Evolutionary conservation across 2,797 vertebrate genomes (phyloP).

Genomic region (Glossophaga mutica): DNA sequence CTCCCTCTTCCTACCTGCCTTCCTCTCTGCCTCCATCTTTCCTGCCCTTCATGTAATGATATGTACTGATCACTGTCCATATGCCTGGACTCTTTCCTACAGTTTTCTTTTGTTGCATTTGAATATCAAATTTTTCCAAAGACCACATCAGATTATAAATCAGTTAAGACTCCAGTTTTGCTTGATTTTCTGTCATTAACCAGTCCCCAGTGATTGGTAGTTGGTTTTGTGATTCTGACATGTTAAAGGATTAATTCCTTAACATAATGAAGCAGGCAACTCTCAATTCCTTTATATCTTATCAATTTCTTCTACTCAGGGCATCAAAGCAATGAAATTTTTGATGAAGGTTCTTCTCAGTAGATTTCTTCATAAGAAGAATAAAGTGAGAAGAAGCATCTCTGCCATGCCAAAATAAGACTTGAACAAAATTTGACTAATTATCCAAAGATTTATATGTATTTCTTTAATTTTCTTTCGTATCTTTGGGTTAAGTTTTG

Average conservation of each 20-base stretch:
- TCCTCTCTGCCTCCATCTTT: background rate
- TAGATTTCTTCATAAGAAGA: background rate
- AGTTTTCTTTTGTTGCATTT: slow-evolving; percentile 7
- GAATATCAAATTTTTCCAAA: background rate
- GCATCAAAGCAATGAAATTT: background rate
- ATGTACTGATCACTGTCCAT: background rate
- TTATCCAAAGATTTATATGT: background rate
- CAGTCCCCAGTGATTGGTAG: background rate
- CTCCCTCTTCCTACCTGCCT: background rate
- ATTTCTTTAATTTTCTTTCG: background rate
- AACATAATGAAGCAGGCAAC: background rate
- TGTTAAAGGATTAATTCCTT: slow-evolving; percentile 7
- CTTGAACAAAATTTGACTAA: background rate
- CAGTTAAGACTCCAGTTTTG: background rate
- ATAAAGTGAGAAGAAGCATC: background rate
- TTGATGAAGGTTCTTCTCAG: background rate
- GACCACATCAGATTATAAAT: background rate
- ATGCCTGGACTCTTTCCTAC: background rate
- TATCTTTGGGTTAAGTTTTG: background rate
- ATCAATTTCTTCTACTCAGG: background rate
- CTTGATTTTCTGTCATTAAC: slow-evolving; percentile 33
- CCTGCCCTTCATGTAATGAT: background rate
- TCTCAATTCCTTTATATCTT: slow-evolving; percentile 10
- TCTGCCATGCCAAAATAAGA: background rate
- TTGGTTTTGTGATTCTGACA: background rate